Conservation (phyloP, 2,888 invertebrate genomes). For the Phaonia tiefii region DNA sequence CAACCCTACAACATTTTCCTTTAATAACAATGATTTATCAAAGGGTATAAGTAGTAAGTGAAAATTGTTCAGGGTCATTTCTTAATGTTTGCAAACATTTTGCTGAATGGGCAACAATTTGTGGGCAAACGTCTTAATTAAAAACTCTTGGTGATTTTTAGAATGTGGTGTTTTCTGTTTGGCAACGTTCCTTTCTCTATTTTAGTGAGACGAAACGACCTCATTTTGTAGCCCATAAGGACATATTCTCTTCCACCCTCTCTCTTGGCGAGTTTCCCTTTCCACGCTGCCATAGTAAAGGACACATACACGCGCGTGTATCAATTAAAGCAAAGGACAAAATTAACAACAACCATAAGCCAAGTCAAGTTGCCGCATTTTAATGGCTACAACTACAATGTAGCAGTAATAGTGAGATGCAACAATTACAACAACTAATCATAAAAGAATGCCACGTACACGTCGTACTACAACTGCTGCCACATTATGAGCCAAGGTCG, state of each 20-base stretch:
- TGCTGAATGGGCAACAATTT: background rate
- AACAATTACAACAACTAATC: constrained; percentile 53
- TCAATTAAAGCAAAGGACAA: constrained; percentile 29
- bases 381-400: constrained; percentile 20
- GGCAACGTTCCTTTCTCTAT: constrained; percentile 11
- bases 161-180: background rate
- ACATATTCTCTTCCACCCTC: constrained; percentile 34
- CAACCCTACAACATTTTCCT: no score
- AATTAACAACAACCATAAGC: constrained; percentile 7
- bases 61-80: constrained; percentile 18
- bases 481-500: constrained; percentile 66
- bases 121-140: constrained; percentile 27
- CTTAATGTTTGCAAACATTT: constrained; percentile 17
- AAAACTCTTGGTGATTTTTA: constrained; percentile 21
- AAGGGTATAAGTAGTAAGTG: no score
- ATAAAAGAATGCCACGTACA: constrained; percentile 61
- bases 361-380: constrained; percentile 12
- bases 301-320: constrained; percentile 38
- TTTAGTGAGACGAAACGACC: background rate
- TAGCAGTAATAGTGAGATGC: constrained; percentile 39
- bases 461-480: constrained; percentile 1
- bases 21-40: no score
- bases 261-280: background rate
- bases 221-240: constrained; percentile 12
- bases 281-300: constrained; percentile 15